A percentile compares a stretch with the other conserved stretches of the same genome.
Conservation (phyloP, 2,888 invertebrate genomes). For the Cephus sareptanus region DNA sequence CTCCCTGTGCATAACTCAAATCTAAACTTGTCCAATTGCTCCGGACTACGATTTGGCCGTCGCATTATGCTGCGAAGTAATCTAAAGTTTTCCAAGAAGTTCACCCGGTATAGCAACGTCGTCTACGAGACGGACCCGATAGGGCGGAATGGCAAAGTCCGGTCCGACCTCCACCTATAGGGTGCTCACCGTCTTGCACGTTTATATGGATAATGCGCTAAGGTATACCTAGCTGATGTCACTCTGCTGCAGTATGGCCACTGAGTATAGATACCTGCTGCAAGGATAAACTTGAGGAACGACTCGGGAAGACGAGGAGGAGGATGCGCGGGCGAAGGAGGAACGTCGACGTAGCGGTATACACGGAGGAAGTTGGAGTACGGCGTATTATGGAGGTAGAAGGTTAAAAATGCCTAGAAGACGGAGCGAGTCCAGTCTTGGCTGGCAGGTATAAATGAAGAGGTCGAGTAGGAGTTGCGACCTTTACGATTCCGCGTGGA, state of each 20-base stretch:
- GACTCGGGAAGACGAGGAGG: not conserved
- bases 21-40: constrained; percentile 57
- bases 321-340: not conserved
- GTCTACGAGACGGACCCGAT: not conserved
- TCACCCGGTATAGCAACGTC: not conserved
- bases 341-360: no score
- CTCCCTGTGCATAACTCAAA: constrained; percentile 48
- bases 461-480: not conserved
- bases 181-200: not conserved
- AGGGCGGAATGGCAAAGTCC: not conserved
- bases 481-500: not conserved
- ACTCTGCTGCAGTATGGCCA: not conserved
- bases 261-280: not conserved
- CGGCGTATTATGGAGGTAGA: not conserved
- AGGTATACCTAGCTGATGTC: not conserved
- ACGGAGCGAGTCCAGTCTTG: not conserved
- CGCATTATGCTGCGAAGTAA: constrained; percentile 55
- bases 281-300: not conserved
- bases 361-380: not conserved
- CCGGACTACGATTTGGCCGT: constrained; percentile 28
- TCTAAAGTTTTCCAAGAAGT: constrained; percentile 50
- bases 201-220: not conserved
- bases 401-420: not conserved
- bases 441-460: not conserved
- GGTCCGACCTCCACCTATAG: not conserved